Percentiles rank a stretch among this genome's conserved stretches.
These are phyloP conservation scores for Tetramorium simillimum DNA, from an alignment of 1,140 invertebrate genomes.

Conservation along the genomic window DNA sequence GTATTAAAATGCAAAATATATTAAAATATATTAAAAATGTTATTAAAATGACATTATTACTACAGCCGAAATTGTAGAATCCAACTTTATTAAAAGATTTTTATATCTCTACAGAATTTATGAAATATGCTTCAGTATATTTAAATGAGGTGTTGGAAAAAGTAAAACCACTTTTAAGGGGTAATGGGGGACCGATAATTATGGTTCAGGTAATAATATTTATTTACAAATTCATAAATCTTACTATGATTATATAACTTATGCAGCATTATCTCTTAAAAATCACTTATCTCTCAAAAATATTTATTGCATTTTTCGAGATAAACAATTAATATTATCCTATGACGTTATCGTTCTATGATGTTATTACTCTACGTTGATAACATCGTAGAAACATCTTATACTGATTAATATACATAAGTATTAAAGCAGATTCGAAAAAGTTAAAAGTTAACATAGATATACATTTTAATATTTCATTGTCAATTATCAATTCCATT, in stretches of 20 bases:
- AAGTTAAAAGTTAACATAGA: background rate
- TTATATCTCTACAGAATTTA: slow-evolving; percentile 61
- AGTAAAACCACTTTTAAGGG: slow-evolving; percentile 79
- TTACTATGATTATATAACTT: background rate
- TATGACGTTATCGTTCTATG: background rate
- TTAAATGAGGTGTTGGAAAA: slow-evolving; percentile 84
- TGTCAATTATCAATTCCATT: background rate
- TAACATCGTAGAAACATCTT: background rate
- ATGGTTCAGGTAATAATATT: slow-evolving; percentile 75
- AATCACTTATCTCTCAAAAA: background rate
- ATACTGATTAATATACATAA: too few relatives aligned
- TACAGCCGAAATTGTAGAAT: background rate
- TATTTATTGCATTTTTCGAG: background rate
- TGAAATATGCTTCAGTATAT: slow-evolving; percentile 71
- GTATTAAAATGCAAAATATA: background rate
- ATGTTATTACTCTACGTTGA: background rate
- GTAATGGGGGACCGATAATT: slow-evolving; percentile 78
- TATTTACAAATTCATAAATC: background rate
- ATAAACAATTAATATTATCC: background rate
- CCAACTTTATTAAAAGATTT: background rate
- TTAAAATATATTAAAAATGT: background rate
- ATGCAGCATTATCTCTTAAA: background rate
- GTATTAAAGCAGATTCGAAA: background rate
- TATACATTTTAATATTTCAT: background rate
- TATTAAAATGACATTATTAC: background rate